Base-by-base conservation (phyloP, 2,888 invertebrate species). In the Ectobius pallidus region DNA sequence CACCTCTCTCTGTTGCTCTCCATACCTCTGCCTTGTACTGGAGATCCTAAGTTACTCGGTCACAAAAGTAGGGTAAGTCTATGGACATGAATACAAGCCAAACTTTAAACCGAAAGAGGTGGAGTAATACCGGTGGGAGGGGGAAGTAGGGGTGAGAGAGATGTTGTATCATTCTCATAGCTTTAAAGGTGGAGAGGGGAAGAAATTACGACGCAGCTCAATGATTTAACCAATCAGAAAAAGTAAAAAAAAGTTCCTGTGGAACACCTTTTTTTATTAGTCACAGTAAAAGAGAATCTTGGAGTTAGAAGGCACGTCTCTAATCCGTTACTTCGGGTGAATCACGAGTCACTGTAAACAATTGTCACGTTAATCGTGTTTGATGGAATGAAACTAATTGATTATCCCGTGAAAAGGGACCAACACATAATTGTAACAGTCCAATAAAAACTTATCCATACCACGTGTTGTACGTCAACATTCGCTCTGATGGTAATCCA, bases 1-100 rank as follows among this genome's bases (percentile, higher is more conserved):
- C 46, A 7, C 46, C 58, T 58, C 14, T 58, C 58, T 58, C 58
- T 58, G 27, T 58, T 25, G 46, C 46, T 46, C 46, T 46, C 46
- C 46, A 46, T 46, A n/a, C 16, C 55, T 22, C 55, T 22, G 52
- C 25, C 25, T 14, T 52, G 52, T 25, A n/a, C n/a, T n/a, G n/a
- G n/a, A 32, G 2, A 58, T 32, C 58, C n/a, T 32, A 30, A 58
- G 55, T 58, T 32, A 65, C 65, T 44, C 65, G 65, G 65, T 65
- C 65, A 65, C 65, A 65, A 18, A 65, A 46, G 65, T 65, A 44
- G 65, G 65, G 27, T 65, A 65, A 39, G 18, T 25, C 18, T n/a
- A 42, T 62, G 65, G 27, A 65, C 44, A 30, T 20, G 39, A 39
- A 39, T 39, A 62, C 27, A 18, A 65, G 44, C 65, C 42, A 46